A percentile compares a stretch with the other conserved stretches of the same genome.
Evolutionary conservation across 2,797 vertebrate species (phyloP).

Genomic region (Toxotes lorentzi): DNA sequence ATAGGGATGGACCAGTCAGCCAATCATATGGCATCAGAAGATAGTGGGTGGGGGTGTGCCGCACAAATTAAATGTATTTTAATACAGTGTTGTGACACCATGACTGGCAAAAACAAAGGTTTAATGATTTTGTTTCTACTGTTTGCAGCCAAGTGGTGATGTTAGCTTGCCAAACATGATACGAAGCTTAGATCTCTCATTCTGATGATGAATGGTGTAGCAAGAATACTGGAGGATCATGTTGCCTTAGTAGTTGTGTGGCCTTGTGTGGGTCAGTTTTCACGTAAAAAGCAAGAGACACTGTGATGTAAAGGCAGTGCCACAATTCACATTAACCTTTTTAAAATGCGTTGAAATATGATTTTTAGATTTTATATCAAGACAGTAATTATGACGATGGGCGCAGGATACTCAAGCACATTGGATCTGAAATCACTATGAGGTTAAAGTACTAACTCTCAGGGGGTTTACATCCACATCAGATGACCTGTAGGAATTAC

Average conservation of each 20-base stretch:
- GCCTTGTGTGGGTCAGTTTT: background rate
- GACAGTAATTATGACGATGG: background rate
- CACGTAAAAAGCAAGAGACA: background rate
- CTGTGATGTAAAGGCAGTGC: background rate
- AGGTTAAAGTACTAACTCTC: constrained; percentile 9
- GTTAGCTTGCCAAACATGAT: background rate
- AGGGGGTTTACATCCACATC: constrained; percentile 9
- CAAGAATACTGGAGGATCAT: background rate
- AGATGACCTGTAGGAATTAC: background rate
- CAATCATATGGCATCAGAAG: constrained; percentile 3
- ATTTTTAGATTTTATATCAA: background rate
- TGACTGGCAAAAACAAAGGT: background rate
- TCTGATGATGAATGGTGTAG: background rate
- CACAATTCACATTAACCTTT: background rate
- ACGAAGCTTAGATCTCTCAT: background rate
- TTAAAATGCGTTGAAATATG: background rate
- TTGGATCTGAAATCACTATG: background rate
- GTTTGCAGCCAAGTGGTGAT: background rate
- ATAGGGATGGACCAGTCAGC: background rate
- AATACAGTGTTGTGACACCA: background rate
- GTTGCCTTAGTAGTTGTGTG: background rate
- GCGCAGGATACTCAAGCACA: background rate
- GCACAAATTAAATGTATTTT: background rate
- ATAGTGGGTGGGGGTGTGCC: background rate
- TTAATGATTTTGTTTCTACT: constrained; percentile 1